A percentile compares a stretch with the other conserved stretches of the same genome.
Conservation (phyloP, 2,797 vertebrate genomes). For the Darevskia mixta region DNA sequence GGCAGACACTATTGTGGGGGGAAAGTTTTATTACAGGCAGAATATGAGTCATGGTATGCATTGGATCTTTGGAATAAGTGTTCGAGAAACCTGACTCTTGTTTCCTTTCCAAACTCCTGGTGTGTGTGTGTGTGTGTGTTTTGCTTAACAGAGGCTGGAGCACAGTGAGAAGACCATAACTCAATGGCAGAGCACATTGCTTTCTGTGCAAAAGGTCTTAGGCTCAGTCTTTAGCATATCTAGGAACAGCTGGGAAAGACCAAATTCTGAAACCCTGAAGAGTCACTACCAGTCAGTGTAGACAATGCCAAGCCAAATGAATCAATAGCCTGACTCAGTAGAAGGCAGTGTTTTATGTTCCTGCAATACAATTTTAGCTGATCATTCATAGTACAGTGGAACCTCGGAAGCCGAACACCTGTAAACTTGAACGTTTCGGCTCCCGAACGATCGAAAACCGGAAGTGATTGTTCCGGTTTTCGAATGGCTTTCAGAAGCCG, state of each 20-base stretch:
- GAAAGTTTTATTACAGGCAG: slow-evolving; percentile 1
- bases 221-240: not conserved
- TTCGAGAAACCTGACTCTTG: not conserved
- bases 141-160: not conserved
- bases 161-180: not conserved
- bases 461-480: too few relatives aligned
- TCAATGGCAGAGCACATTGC: not conserved
- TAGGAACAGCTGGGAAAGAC: not conserved
- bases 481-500: too few relatives aligned
- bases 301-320: not conserved
- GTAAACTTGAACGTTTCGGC: too few relatives aligned
- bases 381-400: not conserved
- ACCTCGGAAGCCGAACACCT: too few relatives aligned
- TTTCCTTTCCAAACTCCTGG: not conserved
- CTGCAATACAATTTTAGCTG: not conserved
- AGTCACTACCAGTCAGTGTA: not conserved
- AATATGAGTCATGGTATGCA: not conserved
- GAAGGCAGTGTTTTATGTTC: not conserved
- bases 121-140: too few relatives aligned
- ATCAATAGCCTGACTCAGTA: not conserved
- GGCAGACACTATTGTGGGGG: not conserved
- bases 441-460: fast-evolving
- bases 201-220: not conserved
- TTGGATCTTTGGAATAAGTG: not conserved
- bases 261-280: not conserved